These are phyloP conservation scores for Cirrhinus mrigala DNA, from an alignment of 2,797 vertebrate species.

Conservation along the genomic window DNA sequence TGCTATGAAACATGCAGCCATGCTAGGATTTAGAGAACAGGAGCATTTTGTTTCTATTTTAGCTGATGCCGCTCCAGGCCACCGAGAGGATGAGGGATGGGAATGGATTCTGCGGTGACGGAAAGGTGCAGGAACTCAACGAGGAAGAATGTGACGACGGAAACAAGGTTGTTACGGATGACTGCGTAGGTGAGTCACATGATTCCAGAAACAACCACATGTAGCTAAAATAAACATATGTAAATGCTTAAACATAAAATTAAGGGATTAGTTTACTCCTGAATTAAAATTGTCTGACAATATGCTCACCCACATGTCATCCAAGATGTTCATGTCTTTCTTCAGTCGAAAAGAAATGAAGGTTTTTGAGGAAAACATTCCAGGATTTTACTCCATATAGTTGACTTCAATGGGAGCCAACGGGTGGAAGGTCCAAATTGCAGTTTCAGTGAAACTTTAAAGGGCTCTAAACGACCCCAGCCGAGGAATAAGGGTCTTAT, in stretches of 20 bases:
- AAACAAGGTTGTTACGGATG: constrained; percentile 73
- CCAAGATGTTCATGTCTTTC: no score
- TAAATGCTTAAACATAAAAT: neutral
- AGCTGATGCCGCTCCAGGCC: constrained; percentile 87
- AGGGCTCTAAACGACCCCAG: no score
- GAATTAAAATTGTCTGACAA: no score
- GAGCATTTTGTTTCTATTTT: neutral
- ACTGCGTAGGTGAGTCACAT: constrained; percentile 89
- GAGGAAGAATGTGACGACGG: constrained; percentile 96
- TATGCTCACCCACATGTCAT: no score
- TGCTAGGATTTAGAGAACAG: neutral
- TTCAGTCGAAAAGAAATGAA: no score
- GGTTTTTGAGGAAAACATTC: no score
- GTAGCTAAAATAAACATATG: neutral
- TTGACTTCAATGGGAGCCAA: no score
- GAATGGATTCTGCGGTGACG: constrained; percentile 87
- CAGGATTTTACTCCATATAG: no score
- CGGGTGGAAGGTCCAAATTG: no score
- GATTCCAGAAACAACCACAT: neutral
- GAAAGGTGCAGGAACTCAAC: constrained; percentile 83
- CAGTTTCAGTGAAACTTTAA: no score
- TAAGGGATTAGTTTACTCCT: no score
- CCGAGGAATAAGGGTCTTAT: no score
- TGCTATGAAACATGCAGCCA: constrained; percentile 1
- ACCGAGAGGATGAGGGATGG: constrained; percentile 80